Conservation (phyloP, 2,797 vertebrate species). For the Tinamus major region DNA sequence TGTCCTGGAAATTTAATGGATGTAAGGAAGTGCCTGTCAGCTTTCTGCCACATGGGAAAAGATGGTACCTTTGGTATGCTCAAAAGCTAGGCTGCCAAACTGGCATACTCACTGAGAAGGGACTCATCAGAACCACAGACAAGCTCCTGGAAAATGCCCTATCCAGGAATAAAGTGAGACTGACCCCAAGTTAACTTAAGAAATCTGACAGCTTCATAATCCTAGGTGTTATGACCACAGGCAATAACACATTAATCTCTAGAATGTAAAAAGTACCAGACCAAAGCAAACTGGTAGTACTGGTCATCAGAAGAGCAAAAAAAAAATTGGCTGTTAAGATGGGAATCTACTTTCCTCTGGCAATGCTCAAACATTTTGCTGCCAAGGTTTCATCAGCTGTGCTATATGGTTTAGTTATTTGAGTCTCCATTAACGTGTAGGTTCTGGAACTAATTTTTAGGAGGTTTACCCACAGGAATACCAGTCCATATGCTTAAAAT, state of each 20-base stretch:
- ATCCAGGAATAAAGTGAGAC: fast-evolving
- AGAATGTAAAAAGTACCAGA: not conserved
- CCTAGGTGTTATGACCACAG: not conserved
- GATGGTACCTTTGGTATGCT: fast-evolving
- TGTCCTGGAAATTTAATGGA: conserved; percentile 1
- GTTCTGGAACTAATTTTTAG: conserved; percentile 72
- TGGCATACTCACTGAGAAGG: fast-evolving
- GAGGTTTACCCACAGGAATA: conserved; percentile 68
- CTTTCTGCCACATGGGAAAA: not conserved
- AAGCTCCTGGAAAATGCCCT: not conserved
- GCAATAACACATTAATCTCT: not conserved
- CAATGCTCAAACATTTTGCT: conserved; percentile 25
- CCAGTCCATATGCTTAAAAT: conserved; percentile 65
- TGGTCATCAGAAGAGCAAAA: not conserved
- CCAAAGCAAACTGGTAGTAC: not conserved
- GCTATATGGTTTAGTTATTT: conserved; percentile 33
- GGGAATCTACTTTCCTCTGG: conserved; percentile 38
- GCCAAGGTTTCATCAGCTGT: conserved; percentile 59
- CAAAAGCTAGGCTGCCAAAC: not conserved
- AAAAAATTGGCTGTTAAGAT: not conserved
- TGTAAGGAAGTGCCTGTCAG: not conserved
- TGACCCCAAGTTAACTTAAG: not conserved
- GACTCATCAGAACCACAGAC: fast-evolving
- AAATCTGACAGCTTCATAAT: not conserved
- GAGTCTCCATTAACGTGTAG: conserved; percentile 46